Evolutionary conservation across 2,113 vertebrate genomes (phyloP), one percentile per base, ranked within the genome.

Genomic region (Mus pahari): DNA sequence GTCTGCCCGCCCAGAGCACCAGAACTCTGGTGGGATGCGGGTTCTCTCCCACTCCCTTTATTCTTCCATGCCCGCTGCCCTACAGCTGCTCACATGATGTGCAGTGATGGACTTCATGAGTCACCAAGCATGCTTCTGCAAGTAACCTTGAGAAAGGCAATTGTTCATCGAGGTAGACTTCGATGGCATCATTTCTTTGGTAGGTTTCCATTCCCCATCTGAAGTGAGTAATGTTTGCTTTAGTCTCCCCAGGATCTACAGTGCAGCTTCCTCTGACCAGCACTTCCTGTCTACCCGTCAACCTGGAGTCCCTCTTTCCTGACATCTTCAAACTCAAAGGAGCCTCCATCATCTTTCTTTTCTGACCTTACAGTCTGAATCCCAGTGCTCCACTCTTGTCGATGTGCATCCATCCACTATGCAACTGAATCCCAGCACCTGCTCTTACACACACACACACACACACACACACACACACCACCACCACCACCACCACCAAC

Each of bases 331-430:
- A 81, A n/a, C 33, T 13, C 5, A 28, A 53, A 2, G 1, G 11
- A 24, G 5, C 20, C 33, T 66, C 16, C 22, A 17, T 62, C 1
- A 2, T 33, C 39, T 66, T 62, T 78, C 62, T 24, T 36, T 42
- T n/a, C 39, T 73, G 53, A 73, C 62, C 16, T 31, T 48, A 58
- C 60, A 53, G 13, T 55, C 22, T 22, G 19, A 31, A 39, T 73
- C 14, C 36, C 9, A 20, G 22, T 0, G 11, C 13, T 9, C 7
- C 13, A 28, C 2, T 55, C 28, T n/a, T n/a, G 39, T 48, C 3
- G 3, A 64, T 55, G 13, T 19, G 7, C 8, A 19, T 39, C 24
- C 36, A 39, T 36, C 7, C 36, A n/a, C 71, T 9, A 8, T 13
- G 19, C 53, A 50, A 48, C 42, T 79, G 77, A 48, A 53, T 36